Conservation (phyloP, 2,888 invertebrate genomes). For the Volucella bombylans region DNA sequence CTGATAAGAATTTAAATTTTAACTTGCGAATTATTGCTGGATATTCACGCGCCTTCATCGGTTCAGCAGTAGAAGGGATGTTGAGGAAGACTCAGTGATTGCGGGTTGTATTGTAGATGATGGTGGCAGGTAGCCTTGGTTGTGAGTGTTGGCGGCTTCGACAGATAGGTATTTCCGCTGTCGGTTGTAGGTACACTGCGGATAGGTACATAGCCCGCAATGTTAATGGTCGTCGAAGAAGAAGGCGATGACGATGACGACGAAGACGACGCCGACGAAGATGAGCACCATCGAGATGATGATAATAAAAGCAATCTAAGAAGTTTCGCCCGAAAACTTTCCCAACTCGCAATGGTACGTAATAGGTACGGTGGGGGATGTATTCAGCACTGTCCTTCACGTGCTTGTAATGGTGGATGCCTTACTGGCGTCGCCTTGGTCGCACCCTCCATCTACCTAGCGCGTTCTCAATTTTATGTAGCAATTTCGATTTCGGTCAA, state of each 20-base stretch:
- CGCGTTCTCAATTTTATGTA: slow-evolving; percentile 66
- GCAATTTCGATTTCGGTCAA: slow-evolving; percentile 74
- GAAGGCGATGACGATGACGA: background rate
- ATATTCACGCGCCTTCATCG: slow-evolving; percentile 61
- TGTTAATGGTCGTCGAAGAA: slow-evolving; percentile 43
- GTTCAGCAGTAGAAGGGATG: background rate
- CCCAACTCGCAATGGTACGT: slow-evolving; percentile 21
- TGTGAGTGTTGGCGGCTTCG: slow-evolving; percentile 46
- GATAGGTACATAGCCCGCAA: slow-evolving; percentile 41
- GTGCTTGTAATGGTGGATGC: slow-evolving; percentile 1
- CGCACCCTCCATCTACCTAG: slow-evolving; percentile 46
- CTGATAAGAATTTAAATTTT: slow-evolving; percentile 73
- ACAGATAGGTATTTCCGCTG: slow-evolving; percentile 56
- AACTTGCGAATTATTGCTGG: slow-evolving; percentile 69
- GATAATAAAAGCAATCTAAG: slow-evolving; percentile 77
- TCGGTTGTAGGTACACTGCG: slow-evolving; percentile 19
- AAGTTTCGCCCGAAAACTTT: slow-evolving; percentile 74
- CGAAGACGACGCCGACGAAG: slow-evolving; percentile 27
- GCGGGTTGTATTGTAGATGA: too few species aligned
- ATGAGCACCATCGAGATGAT: slow-evolving; percentile 55
- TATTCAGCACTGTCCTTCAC: slow-evolving; percentile 23
- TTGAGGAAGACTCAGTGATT: too few species aligned
- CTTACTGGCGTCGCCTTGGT: slow-evolving; percentile 60
- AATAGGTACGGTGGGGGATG: slow-evolving; percentile 13
- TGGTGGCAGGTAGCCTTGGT: background rate